Conservation (phyloP, 2,888 invertebrate species). For the Macrophya alboannulata region DNA sequence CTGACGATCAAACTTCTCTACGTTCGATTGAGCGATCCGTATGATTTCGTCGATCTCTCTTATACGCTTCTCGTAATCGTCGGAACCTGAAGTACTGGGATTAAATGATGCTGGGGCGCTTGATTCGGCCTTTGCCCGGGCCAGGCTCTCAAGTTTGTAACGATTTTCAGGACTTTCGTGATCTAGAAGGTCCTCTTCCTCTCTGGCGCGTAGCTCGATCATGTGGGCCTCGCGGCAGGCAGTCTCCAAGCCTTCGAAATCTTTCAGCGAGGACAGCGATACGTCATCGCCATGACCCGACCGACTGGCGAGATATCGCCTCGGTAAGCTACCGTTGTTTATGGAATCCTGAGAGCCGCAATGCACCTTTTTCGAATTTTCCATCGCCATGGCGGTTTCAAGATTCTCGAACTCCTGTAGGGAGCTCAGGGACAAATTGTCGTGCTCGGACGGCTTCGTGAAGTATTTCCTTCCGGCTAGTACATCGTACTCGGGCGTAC, state of each 20-base stretch:
- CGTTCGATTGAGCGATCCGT: constrained; percentile 85
- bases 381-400: constrained; percentile 91
- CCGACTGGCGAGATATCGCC: constrained; percentile 86
- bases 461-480: constrained; percentile 92
- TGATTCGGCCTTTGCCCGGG: constrained; percentile 66
- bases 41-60: constrained; percentile 88
- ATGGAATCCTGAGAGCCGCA: constrained; percentile 92
- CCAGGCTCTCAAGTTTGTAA: constrained; percentile 82
- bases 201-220: constrained; percentile 91
- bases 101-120: constrained; percentile 79
- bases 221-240: constrained; percentile 93
- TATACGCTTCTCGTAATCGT: constrained; percentile 86
- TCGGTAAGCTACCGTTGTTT: constrained; percentile 91
- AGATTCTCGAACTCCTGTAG: constrained; percentile 97
- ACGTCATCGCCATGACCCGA: constrained; percentile 92
- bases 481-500: constrained; percentile 95
- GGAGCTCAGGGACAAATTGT: constrained; percentile 95
- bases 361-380: constrained; percentile 85
- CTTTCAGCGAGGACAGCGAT: constrained; percentile 93
- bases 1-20: constrained; percentile 84
- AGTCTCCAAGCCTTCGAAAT: constrained; percentile 95
- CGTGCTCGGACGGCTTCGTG: constrained; percentile 91
- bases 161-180: constrained; percentile 84
- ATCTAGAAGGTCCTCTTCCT: constrained; percentile 91
- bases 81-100: constrained; percentile 81